Evolutionary conservation across 2,113 vertebrate genomes (phyloP), one percentile per base, ranked within the genome.

Genomic region (Poecilia latipinna): DNA sequence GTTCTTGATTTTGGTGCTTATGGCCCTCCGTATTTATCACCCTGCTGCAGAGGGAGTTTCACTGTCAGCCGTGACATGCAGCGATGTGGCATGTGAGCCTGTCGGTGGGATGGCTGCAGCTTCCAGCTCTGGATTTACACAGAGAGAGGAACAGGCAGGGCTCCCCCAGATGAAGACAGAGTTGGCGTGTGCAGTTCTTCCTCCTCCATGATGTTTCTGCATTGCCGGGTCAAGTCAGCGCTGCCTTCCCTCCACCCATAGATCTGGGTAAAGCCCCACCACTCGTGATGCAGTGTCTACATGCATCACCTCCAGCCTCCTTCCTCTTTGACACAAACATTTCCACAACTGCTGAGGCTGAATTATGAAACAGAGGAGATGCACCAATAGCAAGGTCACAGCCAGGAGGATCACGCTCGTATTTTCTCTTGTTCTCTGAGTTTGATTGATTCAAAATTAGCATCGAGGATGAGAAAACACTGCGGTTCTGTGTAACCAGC

Each of bases 21-120:
- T 24, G 19, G 48, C 19, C 48, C 19, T 19, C 48, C 48, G 7
- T 54, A 54, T 19, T 0, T n/a, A 78, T 42, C 68, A 75, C 51
- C 70, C 69, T 70, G 72, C 69, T 39, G 68, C 66, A 65, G 44
- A 65, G 65, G 68, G 64, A 80, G 68, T 17, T 85, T 91, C 68
- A 72, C 91, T 88, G 44, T 79, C 78, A 84, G 44, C 67, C 88
- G 86, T 89, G 88, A 87, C 71, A 86, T 89, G 82, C 77, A 82
- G 74, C 68, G 75, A 35, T 61, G 63, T 83, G 74, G 70, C 75
- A 26, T 61, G 82, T 90, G 79, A 86, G 74, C 89, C 70, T 10
- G 29, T 12, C 29, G 29, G 61, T 67, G 73, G 84, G 80, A 69
- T 71, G 63, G 67, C 11, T 3, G 69, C 71, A 29, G 78, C 86